Percentiles rank a stretch among this genome's conserved stretches.
Evolutionary conservation across 2,888 invertebrate species (phyloP).

Genomic region (Heliconius aoede): DNA sequence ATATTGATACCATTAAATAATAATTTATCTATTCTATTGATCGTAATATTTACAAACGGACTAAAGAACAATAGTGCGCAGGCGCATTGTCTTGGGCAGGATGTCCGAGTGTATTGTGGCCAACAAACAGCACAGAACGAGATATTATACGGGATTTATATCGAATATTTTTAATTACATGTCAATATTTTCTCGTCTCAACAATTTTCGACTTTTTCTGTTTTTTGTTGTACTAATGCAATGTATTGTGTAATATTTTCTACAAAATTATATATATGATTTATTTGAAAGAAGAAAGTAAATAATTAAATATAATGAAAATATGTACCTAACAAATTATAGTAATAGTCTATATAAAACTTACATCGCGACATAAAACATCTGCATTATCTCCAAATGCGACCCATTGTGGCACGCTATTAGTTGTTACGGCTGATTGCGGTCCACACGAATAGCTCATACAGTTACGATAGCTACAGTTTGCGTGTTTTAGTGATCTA

Average conservation of each 20-base stretch:
- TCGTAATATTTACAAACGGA: constrained; percentile 71
- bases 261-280: background rate
- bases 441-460: constrained; percentile 16
- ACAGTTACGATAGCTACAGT: background rate
- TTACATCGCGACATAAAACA: background rate
- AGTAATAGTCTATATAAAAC: background rate
- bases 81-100: constrained; percentile 78
- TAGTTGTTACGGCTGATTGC: constrained; percentile 23
- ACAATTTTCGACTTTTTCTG: background rate
- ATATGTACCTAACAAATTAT: background rate
- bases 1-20: constrained; percentile 34
- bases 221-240: background rate
- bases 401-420: constrained; percentile 33
- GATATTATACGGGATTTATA: constrained; percentile 62
- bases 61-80: constrained; percentile 73
- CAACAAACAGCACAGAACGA: constrained; percentile 82
- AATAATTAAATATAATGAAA: background rate
- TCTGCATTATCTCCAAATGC: constrained; percentile 34
- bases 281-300: background rate
- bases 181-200: constrained; percentile 24
- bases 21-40: constrained; percentile 63
- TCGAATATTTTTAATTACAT: constrained; percentile 51
- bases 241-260: background rate
- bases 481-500: constrained; percentile 18
- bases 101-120: constrained; percentile 79